phyloP scores from a whole-genome alignment of 1,140 invertebrate species.

The Gryon sp. region DNA sequence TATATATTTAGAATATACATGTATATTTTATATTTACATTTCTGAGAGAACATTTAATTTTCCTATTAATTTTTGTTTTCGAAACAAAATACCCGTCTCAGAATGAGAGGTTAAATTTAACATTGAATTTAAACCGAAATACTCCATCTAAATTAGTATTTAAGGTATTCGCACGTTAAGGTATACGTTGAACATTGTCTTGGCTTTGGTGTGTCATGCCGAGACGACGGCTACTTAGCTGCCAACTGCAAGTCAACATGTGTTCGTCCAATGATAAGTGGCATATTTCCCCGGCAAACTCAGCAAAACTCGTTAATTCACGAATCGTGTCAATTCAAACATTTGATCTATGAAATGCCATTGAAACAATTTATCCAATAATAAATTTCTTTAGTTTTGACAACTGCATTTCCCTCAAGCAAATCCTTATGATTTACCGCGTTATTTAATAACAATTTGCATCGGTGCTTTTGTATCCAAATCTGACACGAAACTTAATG shows the following conservation, averaged over 20 bases:
- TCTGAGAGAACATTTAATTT: too few relatives aligned
- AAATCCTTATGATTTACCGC: constrained; percentile 5
- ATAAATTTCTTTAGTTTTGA: constrained; percentile 31
- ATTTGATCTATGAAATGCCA: constrained; percentile 15
- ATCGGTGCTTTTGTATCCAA: too few relatives aligned
- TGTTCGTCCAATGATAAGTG: constrained; percentile 12
- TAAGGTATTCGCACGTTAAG: not conserved
- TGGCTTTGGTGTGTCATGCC: not conserved
- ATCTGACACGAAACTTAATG: too few relatives aligned
- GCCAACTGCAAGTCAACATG: constrained; percentile 2
- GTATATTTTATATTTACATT: too few relatives aligned
- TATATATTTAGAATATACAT: too few relatives aligned
- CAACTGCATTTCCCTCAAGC: constrained; percentile 26
- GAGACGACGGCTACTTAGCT: not conserved
- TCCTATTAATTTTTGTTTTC: too few relatives aligned
- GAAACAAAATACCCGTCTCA: too few relatives aligned
- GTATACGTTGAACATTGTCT: not conserved
- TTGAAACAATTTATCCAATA: constrained; percentile 20
- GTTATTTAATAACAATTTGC: too few relatives aligned
- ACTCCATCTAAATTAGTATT: too few relatives aligned
- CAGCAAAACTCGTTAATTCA: constrained; percentile 12
- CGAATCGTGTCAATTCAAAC: constrained; percentile 16
- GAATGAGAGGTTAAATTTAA: too few relatives aligned
- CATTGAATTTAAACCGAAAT: too few relatives aligned
- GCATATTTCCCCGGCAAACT: constrained; percentile 1